A percentile compares a stretch with the other conserved stretches of the same genome.
Evolutionary conservation across 2,113 vertebrate species (phyloP).

Genomic region (Geococcyx californianus): DNA sequence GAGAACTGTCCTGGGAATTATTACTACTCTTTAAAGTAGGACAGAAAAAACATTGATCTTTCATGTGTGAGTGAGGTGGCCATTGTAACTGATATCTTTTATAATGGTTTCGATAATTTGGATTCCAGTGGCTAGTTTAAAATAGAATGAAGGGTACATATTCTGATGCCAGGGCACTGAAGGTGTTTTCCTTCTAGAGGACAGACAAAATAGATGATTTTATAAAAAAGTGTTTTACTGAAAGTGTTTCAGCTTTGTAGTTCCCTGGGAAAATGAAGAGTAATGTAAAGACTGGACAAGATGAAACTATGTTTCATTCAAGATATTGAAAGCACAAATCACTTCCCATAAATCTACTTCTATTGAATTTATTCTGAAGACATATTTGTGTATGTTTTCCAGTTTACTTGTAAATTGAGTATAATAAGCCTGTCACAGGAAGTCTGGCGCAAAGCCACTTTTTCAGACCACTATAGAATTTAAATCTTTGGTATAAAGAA

Average conservation of each 20-base stretch:
- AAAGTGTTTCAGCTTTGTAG: conserved; percentile 57
- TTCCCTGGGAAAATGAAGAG: conserved; percentile 71
- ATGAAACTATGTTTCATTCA: conserved; percentile 73
- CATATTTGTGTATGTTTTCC: neutral
- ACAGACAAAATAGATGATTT: conserved; percentile 70
- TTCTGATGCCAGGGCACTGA: conserved; percentile 47
- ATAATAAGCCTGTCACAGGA: neutral
- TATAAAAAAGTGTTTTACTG: conserved; percentile 64
- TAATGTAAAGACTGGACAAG: conserved; percentile 75
- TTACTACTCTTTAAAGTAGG: conserved; percentile 55
- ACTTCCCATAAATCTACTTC: conserved; percentile 69
- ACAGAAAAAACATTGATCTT: conserved; percentile 46
- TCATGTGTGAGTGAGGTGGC: conserved; percentile 51
- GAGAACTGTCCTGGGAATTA: conserved; percentile 33
- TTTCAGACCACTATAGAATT: neutral
- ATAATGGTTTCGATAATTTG: conserved; percentile 63
- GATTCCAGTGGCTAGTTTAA: conserved; percentile 69
- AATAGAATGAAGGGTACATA: conserved; percentile 73
- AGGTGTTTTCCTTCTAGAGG: conserved; percentile 64
- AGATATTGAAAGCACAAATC: conserved; percentile 67
- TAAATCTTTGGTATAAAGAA: neutral
- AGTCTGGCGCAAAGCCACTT: neutral
- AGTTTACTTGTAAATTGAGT: neutral
- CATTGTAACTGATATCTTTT: conserved; percentile 48
- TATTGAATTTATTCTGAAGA: conserved; percentile 13